Evolutionary conservation across 2,113 vertebrate species (phyloP).

Genomic region (Phalacrocorax aristotelis): DNA sequence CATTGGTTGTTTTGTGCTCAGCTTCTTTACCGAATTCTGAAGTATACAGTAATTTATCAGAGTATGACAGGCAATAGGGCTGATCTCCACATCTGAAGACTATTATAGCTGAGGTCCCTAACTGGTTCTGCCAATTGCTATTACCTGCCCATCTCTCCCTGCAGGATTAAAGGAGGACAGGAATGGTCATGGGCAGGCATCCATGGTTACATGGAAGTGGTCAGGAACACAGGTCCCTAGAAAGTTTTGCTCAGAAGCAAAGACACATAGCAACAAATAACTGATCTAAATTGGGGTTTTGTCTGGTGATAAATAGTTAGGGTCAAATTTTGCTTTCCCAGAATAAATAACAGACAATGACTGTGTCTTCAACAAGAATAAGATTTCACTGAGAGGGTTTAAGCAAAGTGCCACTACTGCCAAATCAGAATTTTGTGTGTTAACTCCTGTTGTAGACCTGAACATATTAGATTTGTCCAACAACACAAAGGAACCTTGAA

Average conservation of each 20-base stretch:
- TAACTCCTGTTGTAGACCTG: background rate
- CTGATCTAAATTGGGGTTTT: background rate
- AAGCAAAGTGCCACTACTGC: background rate
- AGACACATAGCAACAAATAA: background rate
- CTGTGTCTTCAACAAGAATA: rapidly evolving
- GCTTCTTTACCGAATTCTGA: background rate
- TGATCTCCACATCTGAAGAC: background rate
- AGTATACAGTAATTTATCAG: background rate
- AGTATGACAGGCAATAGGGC: background rate
- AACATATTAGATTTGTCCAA: background rate
- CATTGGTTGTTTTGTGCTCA: background rate
- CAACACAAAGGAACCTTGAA: background rate
- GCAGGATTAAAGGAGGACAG: background rate
- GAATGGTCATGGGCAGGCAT: background rate
- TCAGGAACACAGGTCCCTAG: background rate
- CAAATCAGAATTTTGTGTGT: background rate
- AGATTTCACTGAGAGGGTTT: background rate
- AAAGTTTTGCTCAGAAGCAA: background rate
- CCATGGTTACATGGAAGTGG: background rate
- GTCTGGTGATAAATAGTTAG: background rate
- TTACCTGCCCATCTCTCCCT: background rate
- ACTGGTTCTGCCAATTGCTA: background rate
- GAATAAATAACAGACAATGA: background rate
- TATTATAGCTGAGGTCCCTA: background rate
- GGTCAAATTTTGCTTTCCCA: background rate